Base-by-base conservation (phyloP, 1,140 invertebrate genomes). In the Drosophila kanapiae region DNA sequence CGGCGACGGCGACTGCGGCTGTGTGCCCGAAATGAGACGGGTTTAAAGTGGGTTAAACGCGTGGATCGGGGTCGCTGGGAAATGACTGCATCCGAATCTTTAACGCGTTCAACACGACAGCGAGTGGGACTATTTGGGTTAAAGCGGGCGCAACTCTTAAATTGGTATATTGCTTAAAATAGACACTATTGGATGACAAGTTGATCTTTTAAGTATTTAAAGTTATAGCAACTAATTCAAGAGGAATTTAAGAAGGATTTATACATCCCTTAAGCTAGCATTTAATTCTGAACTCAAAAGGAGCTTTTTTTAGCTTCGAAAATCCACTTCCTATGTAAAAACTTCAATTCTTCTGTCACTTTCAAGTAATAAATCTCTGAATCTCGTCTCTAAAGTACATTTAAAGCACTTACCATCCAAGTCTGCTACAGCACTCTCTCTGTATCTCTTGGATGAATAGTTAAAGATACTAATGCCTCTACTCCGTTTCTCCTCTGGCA, bases 31-130 rank as follows among this genome's bases (percentile, higher is more conserved):
- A 76, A 75, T 58, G 61, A 86, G 83, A 87, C 80, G 72, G 79
- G 83, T 87, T 86, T 86, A 86, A 86, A 86, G 83, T 86, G 77
- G 83, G 83, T 86, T 86, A 86, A 86, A 77, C 74, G 71, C 79
- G 74, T 69, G 72, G 74, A 82, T 82, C 62, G 75, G 57, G 48
- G 71, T 70, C 74, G 64, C 42, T 69, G 48, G 69, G 43, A 72
- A 72, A 72, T 60, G 69, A 72, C 69, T 72, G 65, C 62, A 38
- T 64, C 47, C 60, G 35, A 65, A 65, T 47, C 63, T 59, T 59
- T 35, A 67, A 70, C 67, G 54, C 63, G 62, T 42, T 16, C 43
- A 54, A 54, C 67, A 72, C 31, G 53, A 60, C 58, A 60, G 60
- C 43, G 53, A 49, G 37, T 35, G 43, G 53, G 38, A 42, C 18